Percentiles rank a stretch among this genome's conserved stretches.
These are phyloP conservation scores for Lobophora halterata DNA, from an alignment of 2,888 invertebrate species.

Conservation along the genomic window DNA sequence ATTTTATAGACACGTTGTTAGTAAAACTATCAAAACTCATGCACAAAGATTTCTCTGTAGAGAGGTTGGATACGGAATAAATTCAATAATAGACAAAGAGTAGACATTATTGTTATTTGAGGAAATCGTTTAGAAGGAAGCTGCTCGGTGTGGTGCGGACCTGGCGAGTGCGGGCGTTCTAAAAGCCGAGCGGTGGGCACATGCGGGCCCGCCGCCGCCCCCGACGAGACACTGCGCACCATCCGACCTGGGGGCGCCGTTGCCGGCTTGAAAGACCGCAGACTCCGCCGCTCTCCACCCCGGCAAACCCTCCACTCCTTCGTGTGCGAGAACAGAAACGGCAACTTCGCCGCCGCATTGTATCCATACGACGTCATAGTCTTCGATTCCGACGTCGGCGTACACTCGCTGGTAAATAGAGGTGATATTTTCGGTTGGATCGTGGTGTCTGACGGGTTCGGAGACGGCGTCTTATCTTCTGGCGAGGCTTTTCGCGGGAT, in stretches of 20 bases:
- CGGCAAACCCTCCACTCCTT: slow-evolving; percentile 42
- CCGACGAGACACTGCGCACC: slow-evolving; percentile 77
- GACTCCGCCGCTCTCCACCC: slow-evolving; percentile 49
- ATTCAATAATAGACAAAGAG: too few relatives aligned
- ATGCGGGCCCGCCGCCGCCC: slow-evolving; percentile 69
- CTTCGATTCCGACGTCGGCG: slow-evolving; percentile 63
- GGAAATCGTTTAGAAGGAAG: slow-evolving; percentile 23
- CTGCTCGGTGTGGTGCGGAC: slow-evolving; percentile 31
- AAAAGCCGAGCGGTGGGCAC: slow-evolving; percentile 60
- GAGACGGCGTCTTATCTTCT: slow-evolving; percentile 66
- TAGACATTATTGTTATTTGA: not conserved
- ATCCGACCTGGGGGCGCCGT: slow-evolving; percentile 64
- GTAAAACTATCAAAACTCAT: slow-evolving; percentile 1
- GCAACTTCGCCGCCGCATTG: slow-evolving; percentile 74
- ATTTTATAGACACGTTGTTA: not conserved
- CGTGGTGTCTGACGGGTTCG: slow-evolving; percentile 47
- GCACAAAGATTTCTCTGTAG: too few relatives aligned
- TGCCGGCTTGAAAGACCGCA: slow-evolving; percentile 52
- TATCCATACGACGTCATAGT: slow-evolving; percentile 77
- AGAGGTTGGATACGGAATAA: too few relatives aligned
- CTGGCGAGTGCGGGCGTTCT: slow-evolving; percentile 59
- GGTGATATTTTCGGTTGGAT: slow-evolving; percentile 76
- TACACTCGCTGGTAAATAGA: slow-evolving; percentile 58
- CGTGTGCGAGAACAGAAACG: slow-evolving; percentile 74
- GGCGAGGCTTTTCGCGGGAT: slow-evolving; percentile 58